A percentile compares a stretch with the other conserved stretches of the same genome.
Conservation (phyloP, 2,113 vertebrate genomes). For the Morone chrysops region DNA sequence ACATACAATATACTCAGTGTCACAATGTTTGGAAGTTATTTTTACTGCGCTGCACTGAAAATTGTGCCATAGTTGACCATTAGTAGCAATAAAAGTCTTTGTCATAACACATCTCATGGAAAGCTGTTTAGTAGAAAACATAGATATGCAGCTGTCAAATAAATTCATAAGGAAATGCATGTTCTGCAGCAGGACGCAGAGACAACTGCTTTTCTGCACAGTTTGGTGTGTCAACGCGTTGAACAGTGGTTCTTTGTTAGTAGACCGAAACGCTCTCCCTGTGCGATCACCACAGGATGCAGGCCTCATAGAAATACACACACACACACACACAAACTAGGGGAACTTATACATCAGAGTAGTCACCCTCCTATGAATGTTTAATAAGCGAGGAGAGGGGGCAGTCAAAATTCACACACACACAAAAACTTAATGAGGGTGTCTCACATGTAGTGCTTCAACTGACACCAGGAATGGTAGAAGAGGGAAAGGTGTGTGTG, state of each 20-base stretch:
- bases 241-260: slow-evolving; percentile 72
- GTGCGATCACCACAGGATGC: slow-evolving; percentile 52
- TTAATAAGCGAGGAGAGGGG: slow-evolving; percentile 59
- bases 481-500: slow-evolving; percentile 45
- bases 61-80: background rate
- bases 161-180: slow-evolving; percentile 2
- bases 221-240: slow-evolving; percentile 13
- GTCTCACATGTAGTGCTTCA: slow-evolving; percentile 67
- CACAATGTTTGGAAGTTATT: background rate
- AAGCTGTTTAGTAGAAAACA: too few species aligned
- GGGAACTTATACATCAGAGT: slow-evolving; percentile 54
- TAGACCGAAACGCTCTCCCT: slow-evolving; percentile 52
- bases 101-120: background rate
- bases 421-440: slow-evolving; percentile 70
- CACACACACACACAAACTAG: slow-evolving; percentile 33
- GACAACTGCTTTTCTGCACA: slow-evolving; percentile 26
- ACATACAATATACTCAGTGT: background rate
- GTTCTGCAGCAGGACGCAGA: slow-evolving; percentile 6
- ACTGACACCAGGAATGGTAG: slow-evolving; percentile 57
- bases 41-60: background rate
- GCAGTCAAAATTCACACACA: slow-evolving; percentile 61
- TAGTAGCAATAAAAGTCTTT: background rate
- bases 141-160: background rate
- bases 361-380: slow-evolving; percentile 64
- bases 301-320: slow-evolving; percentile 51